Evolutionary conservation across 2,797 vertebrate species (phyloP), one percentile per base, ranked within the genome.

Genomic region (Serranus cabrilla): DNA sequence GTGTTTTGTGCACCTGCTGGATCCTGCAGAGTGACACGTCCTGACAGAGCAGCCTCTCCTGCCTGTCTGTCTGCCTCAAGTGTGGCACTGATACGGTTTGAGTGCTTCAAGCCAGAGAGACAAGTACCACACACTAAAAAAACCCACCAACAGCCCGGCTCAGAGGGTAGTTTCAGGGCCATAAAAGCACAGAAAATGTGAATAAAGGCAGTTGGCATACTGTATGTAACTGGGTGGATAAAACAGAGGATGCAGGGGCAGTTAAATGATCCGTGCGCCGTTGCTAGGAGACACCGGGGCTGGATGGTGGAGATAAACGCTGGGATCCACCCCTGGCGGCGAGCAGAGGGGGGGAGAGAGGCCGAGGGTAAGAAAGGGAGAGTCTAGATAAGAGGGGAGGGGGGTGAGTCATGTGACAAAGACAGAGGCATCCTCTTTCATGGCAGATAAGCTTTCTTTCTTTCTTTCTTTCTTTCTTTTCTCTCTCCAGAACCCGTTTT

Each of bases 271-370:
- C 93, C 84, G 12, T 92, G 91, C 85, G 87, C 89, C 85, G 97
- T 99, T 99, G 98, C 98, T 97, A 98, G 84, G 98, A 97, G 96
- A 99, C 97, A 61, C 31, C 4, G 23, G 63, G 95, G 93, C 97
- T 98, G 97, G 97, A 94, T 96, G 91, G 67, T 94, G 86, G 96
- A 96, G 97, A 99, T 99, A 99, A 98, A 94, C 90, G 91, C 68
- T 81, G 87, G 94, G 95, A 94, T 96, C 91, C 94, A 93, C 94
- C 94, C 95, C 93, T 84, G 95, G 93, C 94, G 86, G 94, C 2
- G 49, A 84, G 76, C 55, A 21, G 79, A 80, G 83, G 76, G 81
- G 82, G 88, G 85, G 71, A 51, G 83, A 52, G 86, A 37, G 75
- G 67, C 39, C 64, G 59, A 34, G 79, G 72, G 87, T 77, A 71